A percentile compares a stretch with the other conserved stretches of the same genome.
These are phyloP conservation scores for Petrocephalus microphthalmus DNA, from an alignment of 2,113 vertebrate genomes.

Conservation along the genomic window DNA sequence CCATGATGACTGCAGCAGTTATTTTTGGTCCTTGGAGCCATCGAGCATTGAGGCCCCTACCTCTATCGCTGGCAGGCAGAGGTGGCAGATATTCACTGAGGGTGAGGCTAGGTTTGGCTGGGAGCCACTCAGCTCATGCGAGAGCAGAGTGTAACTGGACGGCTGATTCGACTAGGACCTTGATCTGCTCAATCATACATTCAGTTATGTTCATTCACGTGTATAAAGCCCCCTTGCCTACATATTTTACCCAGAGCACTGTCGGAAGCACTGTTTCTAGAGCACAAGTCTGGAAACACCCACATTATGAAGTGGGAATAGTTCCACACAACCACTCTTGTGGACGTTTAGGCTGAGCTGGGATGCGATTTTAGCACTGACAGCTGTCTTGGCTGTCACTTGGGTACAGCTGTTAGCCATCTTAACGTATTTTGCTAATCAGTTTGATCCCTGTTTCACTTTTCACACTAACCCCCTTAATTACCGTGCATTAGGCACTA, in stretches of 20 bases:
- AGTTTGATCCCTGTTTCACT: not conserved
- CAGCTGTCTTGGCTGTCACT: not conserved
- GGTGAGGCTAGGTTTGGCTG: not conserved
- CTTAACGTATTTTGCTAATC: not conserved
- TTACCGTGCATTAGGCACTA: not conserved
- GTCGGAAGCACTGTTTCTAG: too few relatives aligned
- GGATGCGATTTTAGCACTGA: not conserved
- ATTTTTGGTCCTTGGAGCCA: not conserved
- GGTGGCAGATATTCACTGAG: not conserved
- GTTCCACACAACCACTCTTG: not conserved
- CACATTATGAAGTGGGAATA: not conserved
- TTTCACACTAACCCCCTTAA: not conserved
- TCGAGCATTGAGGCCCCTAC: not conserved
- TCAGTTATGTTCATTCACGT: not conserved
- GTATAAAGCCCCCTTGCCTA: not conserved
- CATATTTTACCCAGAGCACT: not conserved
- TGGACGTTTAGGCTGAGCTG: not conserved
- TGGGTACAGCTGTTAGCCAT: not conserved
- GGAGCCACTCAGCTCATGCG: not conserved
- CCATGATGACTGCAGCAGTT: not conserved
- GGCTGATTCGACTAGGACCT: not conserved
- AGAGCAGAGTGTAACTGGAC: not conserved
- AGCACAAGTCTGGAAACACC: not conserved
- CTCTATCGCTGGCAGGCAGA: not conserved
- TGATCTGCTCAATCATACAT: not conserved